A percentile compares a stretch with the other conserved stretches of the same genome.
Evolutionary conservation across 2,113 vertebrate species (phyloP).

Genomic region (Gambusia affinis): DNA sequence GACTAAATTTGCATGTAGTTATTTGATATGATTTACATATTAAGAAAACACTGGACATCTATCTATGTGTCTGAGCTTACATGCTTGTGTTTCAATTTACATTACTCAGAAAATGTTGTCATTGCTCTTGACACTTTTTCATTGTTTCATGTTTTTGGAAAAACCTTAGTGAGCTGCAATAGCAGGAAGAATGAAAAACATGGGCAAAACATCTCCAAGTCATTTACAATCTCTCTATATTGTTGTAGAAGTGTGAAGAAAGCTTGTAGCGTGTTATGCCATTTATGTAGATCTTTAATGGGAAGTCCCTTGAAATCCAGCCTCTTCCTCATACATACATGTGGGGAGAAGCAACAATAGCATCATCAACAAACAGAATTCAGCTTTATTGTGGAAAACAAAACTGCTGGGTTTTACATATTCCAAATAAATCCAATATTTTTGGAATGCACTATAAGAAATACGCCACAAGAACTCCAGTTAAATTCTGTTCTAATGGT

Average conservation of each 20-base stretch:
- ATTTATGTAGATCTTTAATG: no score
- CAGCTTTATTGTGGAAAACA: neutral
- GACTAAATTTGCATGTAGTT: no score
- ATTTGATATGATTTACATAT: no score
- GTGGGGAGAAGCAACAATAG: no score
- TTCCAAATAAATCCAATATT: no score
- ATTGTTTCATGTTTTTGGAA: neutral
- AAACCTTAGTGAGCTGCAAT: neutral
- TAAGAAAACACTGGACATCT: neutral
- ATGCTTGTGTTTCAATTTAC: neutral
- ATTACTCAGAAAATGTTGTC: neutral
- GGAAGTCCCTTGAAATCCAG: no score
- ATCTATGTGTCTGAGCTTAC: neutral
- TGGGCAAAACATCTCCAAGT: neutral
- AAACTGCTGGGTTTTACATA: neutral
- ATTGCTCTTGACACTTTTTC: neutral
- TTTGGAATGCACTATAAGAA: no score
- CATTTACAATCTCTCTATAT: no score
- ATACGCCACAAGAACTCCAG: neutral
- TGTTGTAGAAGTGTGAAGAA: no score
- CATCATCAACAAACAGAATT: neutral
- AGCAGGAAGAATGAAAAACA: neutral
- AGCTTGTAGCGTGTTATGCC: no score
- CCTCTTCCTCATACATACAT: no score
- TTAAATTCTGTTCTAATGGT: slow-evolving; percentile 23